Conservation (phyloP, 2,888 invertebrate genomes). For the Aspidiotus rigidus region DNA sequence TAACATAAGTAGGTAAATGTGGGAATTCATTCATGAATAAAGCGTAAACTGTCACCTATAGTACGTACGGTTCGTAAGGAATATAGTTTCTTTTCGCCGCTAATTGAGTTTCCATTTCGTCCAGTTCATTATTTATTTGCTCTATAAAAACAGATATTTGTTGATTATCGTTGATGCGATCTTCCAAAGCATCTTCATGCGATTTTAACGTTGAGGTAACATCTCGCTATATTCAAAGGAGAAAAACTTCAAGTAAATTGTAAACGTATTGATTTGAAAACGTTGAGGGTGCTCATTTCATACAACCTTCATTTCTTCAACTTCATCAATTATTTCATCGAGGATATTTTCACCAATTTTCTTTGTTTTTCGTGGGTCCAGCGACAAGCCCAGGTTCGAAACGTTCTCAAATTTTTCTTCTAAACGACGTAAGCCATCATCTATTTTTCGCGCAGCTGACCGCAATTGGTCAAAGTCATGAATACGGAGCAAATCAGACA, state of each 20-base stretch:
- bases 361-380: neutral
- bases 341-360: neutral
- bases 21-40: neutral
- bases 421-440: neutral
- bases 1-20: too few species aligned
- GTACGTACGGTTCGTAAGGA: neutral
- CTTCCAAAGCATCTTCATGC: neutral
- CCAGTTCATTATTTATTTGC: neutral
- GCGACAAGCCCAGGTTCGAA: neutral
- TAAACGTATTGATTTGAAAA: neutral
- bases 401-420: neutral
- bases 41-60: neutral
- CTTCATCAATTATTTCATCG: neutral
- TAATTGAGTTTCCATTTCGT: neutral
- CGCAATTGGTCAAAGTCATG: neutral
- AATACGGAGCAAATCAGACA: neutral
- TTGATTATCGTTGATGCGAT: slow-evolving; percentile 1
- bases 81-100: neutral
- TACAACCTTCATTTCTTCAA: neutral
- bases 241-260: neutral
- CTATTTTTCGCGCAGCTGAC: neutral
- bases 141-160: neutral
- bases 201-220: neutral
- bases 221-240: neutral
- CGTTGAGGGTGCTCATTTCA: too few species aligned